Evolutionary conservation across 2,113 vertebrate species (phyloP).

Genomic region (Podarcis muralis): DNA sequence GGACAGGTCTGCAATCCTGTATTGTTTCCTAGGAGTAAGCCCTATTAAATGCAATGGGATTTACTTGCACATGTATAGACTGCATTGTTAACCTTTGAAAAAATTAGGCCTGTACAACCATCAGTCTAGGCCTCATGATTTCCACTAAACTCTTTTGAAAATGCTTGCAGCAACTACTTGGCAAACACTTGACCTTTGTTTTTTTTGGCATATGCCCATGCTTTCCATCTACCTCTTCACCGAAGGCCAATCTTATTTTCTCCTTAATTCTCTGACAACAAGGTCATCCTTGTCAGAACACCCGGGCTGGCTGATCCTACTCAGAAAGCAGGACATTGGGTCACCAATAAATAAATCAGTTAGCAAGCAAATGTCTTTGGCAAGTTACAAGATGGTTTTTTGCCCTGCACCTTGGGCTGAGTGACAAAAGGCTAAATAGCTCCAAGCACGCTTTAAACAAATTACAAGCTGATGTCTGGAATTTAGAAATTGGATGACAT

Average conservation of each 20-base stretch:
- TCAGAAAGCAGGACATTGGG: not conserved
- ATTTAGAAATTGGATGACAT: fast-evolving
- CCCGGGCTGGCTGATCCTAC: not conserved
- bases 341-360: slow-evolving; percentile 17
- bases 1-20: not conserved
- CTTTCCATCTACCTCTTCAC: not conserved
- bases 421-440: slow-evolving; percentile 6
- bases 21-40: not conserved
- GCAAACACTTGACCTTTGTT: not conserved
- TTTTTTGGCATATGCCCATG: not conserved
- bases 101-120: not conserved
- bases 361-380: not conserved
- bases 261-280: not conserved
- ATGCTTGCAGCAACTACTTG: not conserved
- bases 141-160: not conserved
- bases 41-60: not conserved
- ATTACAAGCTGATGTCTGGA: not conserved
- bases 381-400: slow-evolving; percentile 12
- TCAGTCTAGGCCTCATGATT: not conserved
- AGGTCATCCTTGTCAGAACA: not conserved
- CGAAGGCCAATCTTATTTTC: not conserved
- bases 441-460: slow-evolving; percentile 21
- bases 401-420: not conserved
- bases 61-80: not conserved
- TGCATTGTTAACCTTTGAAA: not conserved